Conservation (phyloP, 1,140 invertebrate genomes). For the Nylanderia fulva region DNA sequence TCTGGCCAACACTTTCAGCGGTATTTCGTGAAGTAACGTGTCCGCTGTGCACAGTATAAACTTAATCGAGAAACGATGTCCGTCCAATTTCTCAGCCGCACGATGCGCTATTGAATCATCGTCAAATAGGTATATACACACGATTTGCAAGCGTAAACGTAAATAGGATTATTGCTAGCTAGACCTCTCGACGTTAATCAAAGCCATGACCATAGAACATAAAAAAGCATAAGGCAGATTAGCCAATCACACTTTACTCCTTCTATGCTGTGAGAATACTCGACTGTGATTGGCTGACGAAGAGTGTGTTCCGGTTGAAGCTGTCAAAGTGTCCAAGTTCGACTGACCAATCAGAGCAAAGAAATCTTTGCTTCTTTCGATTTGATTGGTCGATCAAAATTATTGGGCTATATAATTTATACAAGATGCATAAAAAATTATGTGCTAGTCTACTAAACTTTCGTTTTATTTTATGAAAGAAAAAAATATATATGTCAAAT, state of each 20-base stretch:
- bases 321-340: too few species aligned
- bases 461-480: too few species aligned
- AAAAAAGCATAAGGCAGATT: too few species aligned
- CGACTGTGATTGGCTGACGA: not conserved
- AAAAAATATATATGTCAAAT: too few species aligned
- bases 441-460: too few species aligned
- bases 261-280: too few species aligned
- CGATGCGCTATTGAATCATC: not conserved
- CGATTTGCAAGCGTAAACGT: not conserved
- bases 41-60: not conserved
- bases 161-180: not conserved
- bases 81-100: not conserved
- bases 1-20: not conserved
- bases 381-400: too few species aligned
- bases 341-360: not conserved
- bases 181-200: not conserved
- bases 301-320: too few species aligned
- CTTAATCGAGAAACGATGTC: not conserved
- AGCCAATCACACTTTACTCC: too few species aligned
- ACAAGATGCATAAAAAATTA: too few species aligned
- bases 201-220: too few species aligned
- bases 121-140: not conserved
- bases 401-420: too few species aligned
- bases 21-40: not conserved
- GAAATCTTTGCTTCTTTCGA: not conserved